Percentiles rank a stretch among this genome's conserved stretches.
Conservation (phyloP, 2,888 invertebrate genomes). For the Lithophane leautieri region DNA sequence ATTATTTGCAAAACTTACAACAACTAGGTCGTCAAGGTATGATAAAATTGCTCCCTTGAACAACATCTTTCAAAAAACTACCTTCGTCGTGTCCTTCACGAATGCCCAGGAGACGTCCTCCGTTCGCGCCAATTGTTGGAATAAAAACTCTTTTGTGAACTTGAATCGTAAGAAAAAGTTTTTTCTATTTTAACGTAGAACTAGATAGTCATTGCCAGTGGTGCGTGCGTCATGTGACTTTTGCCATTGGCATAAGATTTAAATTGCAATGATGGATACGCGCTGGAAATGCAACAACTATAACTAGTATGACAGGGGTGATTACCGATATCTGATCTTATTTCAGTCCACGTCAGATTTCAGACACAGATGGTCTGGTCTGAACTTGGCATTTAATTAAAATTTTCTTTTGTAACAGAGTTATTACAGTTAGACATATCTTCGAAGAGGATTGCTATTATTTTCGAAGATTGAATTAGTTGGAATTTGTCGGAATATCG, state of each 20-base stretch:
- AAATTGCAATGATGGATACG: neutral
- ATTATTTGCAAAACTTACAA: constrained; percentile 28
- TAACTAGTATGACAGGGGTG: constrained; percentile 16
- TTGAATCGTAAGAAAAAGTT: constrained; percentile 27
- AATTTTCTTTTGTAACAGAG: constrained; percentile 21
- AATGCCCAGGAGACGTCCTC: constrained; percentile 59
- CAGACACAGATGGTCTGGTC: constrained; percentile 45
- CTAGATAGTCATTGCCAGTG: neutral
- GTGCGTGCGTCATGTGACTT: neutral
- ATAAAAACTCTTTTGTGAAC: constrained; percentile 31
- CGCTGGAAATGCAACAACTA: neutral
- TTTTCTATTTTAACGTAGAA: constrained; percentile 6
- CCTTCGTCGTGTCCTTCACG: constrained; percentile 41
- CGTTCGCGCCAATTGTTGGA: constrained; percentile 48
- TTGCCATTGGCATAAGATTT: neutral
- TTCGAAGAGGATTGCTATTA: constrained; percentile 21
- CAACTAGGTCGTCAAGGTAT: constrained; percentile 47
- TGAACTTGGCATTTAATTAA: constrained; percentile 46
- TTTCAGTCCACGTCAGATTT: constrained; percentile 42
- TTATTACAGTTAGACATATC: constrained; percentile 9
- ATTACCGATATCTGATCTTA: constrained; percentile 51
- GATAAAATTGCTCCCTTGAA: constrained; percentile 62
- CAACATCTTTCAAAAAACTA: constrained; percentile 62
- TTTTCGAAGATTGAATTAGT: constrained; percentile 29
- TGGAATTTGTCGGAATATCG: constrained; percentile 21